Percentiles rank a stretch among this genome's conserved stretches.
These are phyloP conservation scores for Mayetiola destructor DNA, from an alignment of 2,888 invertebrate genomes.

Conservation along the genomic window DNA sequence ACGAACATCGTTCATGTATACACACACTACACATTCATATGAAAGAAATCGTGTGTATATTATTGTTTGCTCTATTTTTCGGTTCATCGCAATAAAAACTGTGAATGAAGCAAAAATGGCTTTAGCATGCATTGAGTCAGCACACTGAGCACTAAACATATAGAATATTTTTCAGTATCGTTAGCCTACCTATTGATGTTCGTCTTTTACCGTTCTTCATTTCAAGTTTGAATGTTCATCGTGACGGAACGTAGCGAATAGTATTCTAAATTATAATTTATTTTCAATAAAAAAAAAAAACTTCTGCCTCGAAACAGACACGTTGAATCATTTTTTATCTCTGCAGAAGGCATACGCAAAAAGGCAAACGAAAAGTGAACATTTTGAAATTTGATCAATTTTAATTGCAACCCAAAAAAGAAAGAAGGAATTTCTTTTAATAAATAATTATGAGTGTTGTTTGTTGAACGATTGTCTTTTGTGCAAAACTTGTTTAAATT, in stretches of 20 bases:
- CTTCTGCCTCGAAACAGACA: no score
- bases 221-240: conserved; percentile 3
- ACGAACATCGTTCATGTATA: neutral
- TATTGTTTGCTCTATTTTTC: conserved; percentile 11
- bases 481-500: neutral
- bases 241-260: conserved; percentile 1
- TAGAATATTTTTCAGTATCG: neutral
- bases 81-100: neutral
- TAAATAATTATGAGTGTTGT: neutral
- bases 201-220: conserved; percentile 10
- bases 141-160: neutral
- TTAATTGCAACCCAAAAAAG: neutral
- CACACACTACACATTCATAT: no score
- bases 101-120: neutral
- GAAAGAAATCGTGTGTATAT: no score
- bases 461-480: neutral
- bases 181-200: neutral
- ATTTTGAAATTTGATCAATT: conserved; percentile 1
- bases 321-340: no score
- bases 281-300: neutral
- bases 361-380: neutral
- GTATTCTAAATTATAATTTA: neutral
- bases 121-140: neutral
- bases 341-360: no score
- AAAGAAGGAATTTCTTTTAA: neutral